Percentiles rank a stretch among this genome's conserved stretches.
Conservation (phyloP, 1,140 invertebrate species). For the Leptopilina clavipes region DNA sequence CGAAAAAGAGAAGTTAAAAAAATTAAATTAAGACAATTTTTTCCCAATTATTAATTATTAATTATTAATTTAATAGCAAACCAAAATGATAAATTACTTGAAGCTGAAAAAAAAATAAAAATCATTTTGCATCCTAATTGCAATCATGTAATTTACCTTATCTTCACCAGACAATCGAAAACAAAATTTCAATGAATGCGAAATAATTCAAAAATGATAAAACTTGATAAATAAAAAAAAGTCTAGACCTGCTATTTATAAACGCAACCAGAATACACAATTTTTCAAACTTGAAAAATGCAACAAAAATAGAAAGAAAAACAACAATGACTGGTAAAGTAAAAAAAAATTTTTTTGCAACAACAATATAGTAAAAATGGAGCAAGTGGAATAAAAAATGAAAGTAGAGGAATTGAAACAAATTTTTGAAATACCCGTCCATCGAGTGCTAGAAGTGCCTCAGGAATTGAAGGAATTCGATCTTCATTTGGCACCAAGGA, state of each 20-base stretch:
- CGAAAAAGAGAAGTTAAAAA: background rate
- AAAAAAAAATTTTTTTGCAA: background rate
- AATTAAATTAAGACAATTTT: background rate
- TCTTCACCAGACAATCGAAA: background rate
- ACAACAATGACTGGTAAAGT: no score
- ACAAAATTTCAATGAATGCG: background rate
- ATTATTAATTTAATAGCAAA: no score
- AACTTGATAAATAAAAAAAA: constrained; percentile 36
- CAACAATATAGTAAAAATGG: background rate
- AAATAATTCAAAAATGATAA: constrained; percentile 43
- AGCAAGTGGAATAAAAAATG: background rate
- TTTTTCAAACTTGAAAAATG: no score
- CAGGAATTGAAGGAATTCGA: constrained; percentile 73
- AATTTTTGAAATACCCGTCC: constrained; percentile 74
- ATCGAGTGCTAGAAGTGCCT: constrained; percentile 77
- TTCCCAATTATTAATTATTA: background rate
- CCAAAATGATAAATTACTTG: no score
- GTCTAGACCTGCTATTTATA: constrained; percentile 23
- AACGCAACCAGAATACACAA: no score
- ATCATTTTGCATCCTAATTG: no score
- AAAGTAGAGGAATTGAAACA: background rate
- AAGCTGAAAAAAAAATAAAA: no score
- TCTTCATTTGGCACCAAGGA: constrained; percentile 75
- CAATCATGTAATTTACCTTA: background rate
- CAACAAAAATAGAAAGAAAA: no score